phyloP scores from a whole-genome alignment of 2,797 vertebrate genomes.

The Rhynchotus rufescens region DNA sequence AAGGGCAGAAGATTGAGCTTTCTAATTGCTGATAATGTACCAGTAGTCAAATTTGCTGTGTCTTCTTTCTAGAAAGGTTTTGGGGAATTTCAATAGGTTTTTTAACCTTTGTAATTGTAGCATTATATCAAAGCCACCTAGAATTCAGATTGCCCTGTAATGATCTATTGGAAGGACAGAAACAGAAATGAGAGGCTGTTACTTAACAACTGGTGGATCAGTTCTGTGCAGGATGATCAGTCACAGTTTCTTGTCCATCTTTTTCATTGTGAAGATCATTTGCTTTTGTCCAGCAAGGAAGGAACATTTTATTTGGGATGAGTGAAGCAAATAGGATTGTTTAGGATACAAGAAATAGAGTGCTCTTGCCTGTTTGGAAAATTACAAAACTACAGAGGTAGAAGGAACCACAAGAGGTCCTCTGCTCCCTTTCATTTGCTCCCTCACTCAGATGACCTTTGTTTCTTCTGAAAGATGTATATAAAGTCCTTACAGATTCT shows the following conservation, averaged over 20 bases:
- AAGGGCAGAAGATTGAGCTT: constrained; percentile 31
- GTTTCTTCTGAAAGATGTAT: background rate
- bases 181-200: background rate
- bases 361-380: background rate
- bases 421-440: background rate
- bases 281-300: background rate
- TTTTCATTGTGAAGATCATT: background rate
- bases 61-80: constrained; percentile 10
- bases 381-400: background rate
- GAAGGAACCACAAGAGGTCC: background rate
- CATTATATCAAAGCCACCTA: background rate
- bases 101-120: background rate
- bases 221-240: background rate
- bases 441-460: background rate
- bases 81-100: background rate
- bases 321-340: background rate
- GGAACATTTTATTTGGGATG: background rate
- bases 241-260: background rate
- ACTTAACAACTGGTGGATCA: background rate
- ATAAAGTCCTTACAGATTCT: background rate
- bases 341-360: background rate
- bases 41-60: background rate
- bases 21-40: constrained; percentile 49
- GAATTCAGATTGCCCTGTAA: background rate
- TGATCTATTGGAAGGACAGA: background rate